These are phyloP conservation scores for Schizothorax lantsangensis DNA, from an alignment of 2,797 vertebrate species.

Conservation along the genomic window DNA sequence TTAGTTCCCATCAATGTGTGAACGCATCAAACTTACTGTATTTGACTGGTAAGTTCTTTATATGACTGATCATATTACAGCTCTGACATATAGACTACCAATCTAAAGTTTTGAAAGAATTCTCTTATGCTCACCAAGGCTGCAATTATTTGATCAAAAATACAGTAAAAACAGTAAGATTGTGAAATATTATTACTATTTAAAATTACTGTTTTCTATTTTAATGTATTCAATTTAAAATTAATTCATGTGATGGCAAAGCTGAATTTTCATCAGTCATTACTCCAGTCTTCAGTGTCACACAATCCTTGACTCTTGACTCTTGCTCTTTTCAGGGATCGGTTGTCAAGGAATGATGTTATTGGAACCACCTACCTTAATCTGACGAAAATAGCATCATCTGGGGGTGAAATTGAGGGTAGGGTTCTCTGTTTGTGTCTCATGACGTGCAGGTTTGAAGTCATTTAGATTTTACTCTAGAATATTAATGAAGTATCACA, in stretches of 20 bases:
- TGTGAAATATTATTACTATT: not conserved
- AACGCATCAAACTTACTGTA: constrained; percentile 90
- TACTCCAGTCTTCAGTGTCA: not conserved
- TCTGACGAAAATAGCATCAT: constrained; percentile 92
- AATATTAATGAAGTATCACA: not conserved
- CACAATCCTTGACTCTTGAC: not conserved
- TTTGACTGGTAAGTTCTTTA: constrained; percentile 90
- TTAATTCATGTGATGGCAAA: not conserved
- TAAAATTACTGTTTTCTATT: not conserved
- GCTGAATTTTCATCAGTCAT: not conserved
- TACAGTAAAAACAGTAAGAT: not conserved
- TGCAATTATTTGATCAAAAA: not conserved
- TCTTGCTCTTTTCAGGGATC: constrained; percentile 83
- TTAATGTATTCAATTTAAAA: not conserved
- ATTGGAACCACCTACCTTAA: constrained; percentile 92
- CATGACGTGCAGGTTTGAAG: not conserved
- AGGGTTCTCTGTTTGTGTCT: constrained; percentile 51
- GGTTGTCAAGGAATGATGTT: constrained; percentile 92
- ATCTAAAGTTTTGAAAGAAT: not conserved
- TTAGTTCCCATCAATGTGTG: constrained; percentile 98
- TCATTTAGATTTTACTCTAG: not conserved
- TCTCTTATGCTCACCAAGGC: not conserved
- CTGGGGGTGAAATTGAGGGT: constrained; percentile 97
- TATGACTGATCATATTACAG: not conserved
- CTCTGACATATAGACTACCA: not conserved